Base-by-base conservation (phyloP, 2,888 invertebrate genomes). In the Rotaria sp. region DNA sequence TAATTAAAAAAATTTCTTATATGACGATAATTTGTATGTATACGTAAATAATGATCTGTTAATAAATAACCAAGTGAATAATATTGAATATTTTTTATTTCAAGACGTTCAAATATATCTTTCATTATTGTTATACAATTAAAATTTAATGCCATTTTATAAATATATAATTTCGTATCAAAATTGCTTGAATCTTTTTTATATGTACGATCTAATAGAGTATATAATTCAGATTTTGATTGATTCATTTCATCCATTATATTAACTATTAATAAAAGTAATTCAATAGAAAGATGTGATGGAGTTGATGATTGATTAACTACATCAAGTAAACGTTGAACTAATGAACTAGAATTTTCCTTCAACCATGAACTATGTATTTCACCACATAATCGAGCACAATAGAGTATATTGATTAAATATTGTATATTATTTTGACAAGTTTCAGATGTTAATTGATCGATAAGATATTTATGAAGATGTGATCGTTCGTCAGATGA, bases 21-120 rank as follows among this genome's bases (percentile, higher is more conserved):
- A 30, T 48, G 24, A 45, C 35, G 45, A 45, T 85, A 74, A 5
- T 50, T 84, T 21, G 86, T 57, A 50, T 57, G 48, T 10, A 85
- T 41, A 35, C 86, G 85, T 50, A 86, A 55, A 38, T 85, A 80
- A 55, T 86, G 75, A 30, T 75, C 80, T n/a, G 80, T 15, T 26
- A 86, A 35, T 50, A 86, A 35, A 85, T 95, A 95, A 88, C 96
- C 96, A 90, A 97, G 92, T 0, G 96, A 95, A 91, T 96, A 96
- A 90, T 96, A 93, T 92, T 96, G 96, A 88, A 97, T 94, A 91
- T 97, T 96, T 91, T 97, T 97, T 87, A 96, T 93, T 90, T 97
- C 96, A 90, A 97, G 92, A 86, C 93, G 93, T 88, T 94, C 94
- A 91, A 94, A 95, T 89, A 94, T 93, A 85, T 93, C 92, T 89